Evolutionary conservation across 2,888 invertebrate species (phyloP).

Genomic region (Drosophila recens): DNA sequence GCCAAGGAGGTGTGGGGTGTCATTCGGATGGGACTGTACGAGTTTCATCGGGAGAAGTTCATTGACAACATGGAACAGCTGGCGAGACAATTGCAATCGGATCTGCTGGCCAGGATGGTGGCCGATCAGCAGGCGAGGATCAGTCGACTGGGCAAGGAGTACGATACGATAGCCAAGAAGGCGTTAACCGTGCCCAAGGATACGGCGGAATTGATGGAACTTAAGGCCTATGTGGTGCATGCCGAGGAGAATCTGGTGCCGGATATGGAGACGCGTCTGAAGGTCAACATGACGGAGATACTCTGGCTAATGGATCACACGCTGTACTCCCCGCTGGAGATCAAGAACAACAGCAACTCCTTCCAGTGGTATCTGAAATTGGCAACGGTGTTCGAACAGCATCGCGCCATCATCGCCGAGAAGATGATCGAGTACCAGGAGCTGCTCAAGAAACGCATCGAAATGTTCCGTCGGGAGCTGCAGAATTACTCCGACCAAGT

Average conservation of each 20-base stretch:
- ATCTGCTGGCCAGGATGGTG: constrained; percentile 91
- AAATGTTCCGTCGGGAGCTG: constrained; percentile 93
- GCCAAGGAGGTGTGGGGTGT: constrained; percentile 87
- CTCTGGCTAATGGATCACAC: constrained; percentile 94
- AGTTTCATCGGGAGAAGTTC: constrained; percentile 92
- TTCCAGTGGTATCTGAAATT: constrained; percentile 95
- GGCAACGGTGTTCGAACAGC: constrained; percentile 93
- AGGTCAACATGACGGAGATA: constrained; percentile 89
- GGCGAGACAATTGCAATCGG: constrained; percentile 89
- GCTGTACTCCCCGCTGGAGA: constrained; percentile 92
- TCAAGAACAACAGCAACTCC: constrained; percentile 94
- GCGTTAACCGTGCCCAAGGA: constrained; percentile 92
- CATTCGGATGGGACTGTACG: constrained; percentile 93
- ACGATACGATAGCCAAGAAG: constrained; percentile 91
- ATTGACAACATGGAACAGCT: constrained; percentile 89
- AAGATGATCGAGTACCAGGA: constrained; percentile 96
- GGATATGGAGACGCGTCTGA: constrained; percentile 92
- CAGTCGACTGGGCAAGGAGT: constrained; percentile 93
- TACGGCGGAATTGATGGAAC: constrained; percentile 94
- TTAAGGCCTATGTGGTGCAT: constrained; percentile 91
- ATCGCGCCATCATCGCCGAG: constrained; percentile 91
- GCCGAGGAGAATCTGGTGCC: constrained; percentile 90
- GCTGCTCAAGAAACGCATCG: constrained; percentile 90
- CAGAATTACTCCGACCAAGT: constrained; percentile 92
- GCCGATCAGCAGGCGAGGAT: constrained; percentile 92